Conservation (phyloP, 2,797 vertebrate species). For the Perodicticus potto region DNA sequence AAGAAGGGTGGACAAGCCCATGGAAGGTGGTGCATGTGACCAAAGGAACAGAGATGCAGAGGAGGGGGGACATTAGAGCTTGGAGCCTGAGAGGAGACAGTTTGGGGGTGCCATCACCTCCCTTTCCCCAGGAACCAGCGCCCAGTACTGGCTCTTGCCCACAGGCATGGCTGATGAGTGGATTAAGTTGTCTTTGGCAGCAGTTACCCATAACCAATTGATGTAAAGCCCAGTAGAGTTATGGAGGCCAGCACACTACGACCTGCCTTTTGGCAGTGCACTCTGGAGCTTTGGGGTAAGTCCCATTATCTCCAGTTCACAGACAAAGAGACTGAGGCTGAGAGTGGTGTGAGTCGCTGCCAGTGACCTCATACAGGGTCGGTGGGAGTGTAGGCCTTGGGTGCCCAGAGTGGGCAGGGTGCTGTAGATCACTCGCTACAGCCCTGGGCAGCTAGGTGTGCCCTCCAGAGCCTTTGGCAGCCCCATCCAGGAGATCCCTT, state of each 20-base stretch:
- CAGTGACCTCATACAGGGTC: accelerated
- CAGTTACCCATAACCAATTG: neutral
- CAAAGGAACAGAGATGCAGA: neutral
- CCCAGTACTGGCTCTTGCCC: neutral
- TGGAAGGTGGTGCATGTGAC: neutral
- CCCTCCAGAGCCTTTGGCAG: neutral
- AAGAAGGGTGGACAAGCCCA: accelerated
- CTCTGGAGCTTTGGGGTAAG: neutral
- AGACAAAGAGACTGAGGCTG: neutral
- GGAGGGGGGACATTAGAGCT: neutral
- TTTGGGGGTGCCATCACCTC: neutral
- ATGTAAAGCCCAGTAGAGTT: no score
- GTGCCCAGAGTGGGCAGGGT: neutral
- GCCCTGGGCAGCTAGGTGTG: neutral
- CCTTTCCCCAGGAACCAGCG: neutral
- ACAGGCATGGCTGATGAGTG: neutral
- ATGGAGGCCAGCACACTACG: neutral
- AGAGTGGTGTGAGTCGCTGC: accelerated
- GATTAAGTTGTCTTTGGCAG: neutral
- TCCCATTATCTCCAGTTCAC: neutral
- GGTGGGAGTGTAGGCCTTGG: neutral
- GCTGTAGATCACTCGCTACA: neutral
- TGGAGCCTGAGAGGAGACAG: neutral
- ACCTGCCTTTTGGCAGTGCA: neutral
- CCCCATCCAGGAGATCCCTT: neutral